phyloP scores from a whole-genome alignment of 1,140 invertebrate genomes.

The Trinorchestia longiramus region DNA sequence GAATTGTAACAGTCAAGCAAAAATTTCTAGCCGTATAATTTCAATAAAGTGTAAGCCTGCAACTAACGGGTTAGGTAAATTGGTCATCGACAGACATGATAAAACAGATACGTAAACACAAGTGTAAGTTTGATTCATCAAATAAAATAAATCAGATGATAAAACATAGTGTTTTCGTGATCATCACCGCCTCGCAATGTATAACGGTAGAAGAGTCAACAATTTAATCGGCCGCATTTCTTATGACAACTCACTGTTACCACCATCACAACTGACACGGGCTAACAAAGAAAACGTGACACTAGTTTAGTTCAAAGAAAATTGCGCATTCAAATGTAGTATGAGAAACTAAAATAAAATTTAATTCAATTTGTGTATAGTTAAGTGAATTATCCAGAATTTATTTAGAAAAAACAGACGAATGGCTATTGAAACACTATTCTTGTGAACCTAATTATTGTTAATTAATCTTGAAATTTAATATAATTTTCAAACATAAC shows the following conservation, averaged over 20 bases:
- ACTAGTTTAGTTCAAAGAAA: background rate
- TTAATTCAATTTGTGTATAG: too few species aligned
- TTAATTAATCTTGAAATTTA: too few species aligned
- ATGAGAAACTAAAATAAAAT: background rate
- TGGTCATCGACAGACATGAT: background rate
- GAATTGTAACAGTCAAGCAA: background rate
- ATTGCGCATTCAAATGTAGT: background rate
- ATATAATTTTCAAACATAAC: too few species aligned
- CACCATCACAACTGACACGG: slow-evolving; percentile 47
- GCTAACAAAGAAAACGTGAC: background rate
- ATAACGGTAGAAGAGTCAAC: background rate
- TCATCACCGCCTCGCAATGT: background rate
- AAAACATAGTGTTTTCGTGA: background rate
- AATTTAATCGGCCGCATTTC: background rate
- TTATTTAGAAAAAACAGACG: too few species aligned
- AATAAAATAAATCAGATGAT: background rate
- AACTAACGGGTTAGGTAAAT: background rate
- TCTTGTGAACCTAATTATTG: too few species aligned
- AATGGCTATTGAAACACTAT: too few species aligned
- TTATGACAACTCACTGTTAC: background rate
- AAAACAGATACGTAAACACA: too few species aligned
- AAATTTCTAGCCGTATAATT: background rate
- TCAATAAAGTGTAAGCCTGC: background rate
- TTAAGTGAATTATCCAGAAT: too few species aligned
- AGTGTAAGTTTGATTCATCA: background rate